A percentile compares a stretch with the other conserved stretches of the same genome.
phyloP scores from a whole-genome alignment of 2,888 invertebrate species.

The Eudemis profundana region DNA sequence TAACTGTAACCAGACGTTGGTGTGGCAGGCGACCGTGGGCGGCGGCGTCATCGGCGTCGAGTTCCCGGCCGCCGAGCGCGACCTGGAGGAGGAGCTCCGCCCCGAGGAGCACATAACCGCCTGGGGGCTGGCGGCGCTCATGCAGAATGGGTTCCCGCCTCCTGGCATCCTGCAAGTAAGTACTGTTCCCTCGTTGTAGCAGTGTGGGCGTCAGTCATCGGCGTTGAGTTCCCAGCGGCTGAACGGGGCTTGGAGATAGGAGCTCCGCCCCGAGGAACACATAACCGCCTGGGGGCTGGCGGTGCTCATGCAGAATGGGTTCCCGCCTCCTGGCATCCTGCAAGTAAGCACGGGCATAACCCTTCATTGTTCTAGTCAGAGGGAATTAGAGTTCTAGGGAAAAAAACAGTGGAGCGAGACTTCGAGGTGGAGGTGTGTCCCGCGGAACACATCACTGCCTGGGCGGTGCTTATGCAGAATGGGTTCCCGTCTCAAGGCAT shows the following conservation, averaged over 20 bases:
- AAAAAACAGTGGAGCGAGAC: slow-evolving; percentile 80
- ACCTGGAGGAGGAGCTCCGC: slow-evolving; percentile 84
- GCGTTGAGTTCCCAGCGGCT: slow-evolving; percentile 78
- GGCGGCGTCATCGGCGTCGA: slow-evolving; percentile 74
- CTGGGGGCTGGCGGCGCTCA: slow-evolving; percentile 90
- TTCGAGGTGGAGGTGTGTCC: slow-evolving; percentile 85
- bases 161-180: slow-evolving; percentile 84
- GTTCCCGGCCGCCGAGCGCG: slow-evolving; percentile 80
- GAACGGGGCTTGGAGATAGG: slow-evolving; percentile 81
- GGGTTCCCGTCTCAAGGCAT: slow-evolving; percentile 88
- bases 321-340: slow-evolving; percentile 87
- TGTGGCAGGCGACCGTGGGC: slow-evolving; percentile 59
- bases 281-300: slow-evolving; percentile 90
- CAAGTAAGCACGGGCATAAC: too few species aligned
- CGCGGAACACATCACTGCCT: slow-evolving; percentile 90
- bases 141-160: slow-evolving; percentile 90
- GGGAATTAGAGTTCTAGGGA: slow-evolving; percentile 82
- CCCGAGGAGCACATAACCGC: slow-evolving; percentile 90
- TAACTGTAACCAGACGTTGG: slow-evolving; percentile 43
- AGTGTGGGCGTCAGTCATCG: slow-evolving; percentile 63
- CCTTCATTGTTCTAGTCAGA: slow-evolving; percentile 80
- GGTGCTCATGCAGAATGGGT: slow-evolving; percentile 91
- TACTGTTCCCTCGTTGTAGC: slow-evolving; percentile 69
- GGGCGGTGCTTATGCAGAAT: slow-evolving; percentile 91
- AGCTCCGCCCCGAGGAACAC: slow-evolving; percentile 89